These are phyloP conservation scores for Simalia tracyae DNA, from an alignment of 2,797 vertebrate genomes.

Conservation along the genomic window DNA sequence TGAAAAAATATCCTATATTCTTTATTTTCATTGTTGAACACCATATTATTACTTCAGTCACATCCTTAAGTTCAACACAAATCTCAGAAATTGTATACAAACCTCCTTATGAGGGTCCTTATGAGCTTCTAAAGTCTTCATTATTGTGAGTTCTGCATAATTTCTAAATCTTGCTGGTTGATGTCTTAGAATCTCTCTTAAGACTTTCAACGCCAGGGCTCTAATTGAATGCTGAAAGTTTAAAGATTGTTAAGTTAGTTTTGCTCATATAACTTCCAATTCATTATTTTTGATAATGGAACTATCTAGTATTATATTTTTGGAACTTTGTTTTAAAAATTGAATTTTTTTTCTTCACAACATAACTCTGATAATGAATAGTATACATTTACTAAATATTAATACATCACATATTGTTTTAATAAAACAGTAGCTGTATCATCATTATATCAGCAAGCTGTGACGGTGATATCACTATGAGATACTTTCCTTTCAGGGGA, in stretches of 20 bases:
- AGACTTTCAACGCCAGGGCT: slow-evolving; percentile 90
- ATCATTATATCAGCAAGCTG: not conserved
- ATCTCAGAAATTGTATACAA: slow-evolving; percentile 7
- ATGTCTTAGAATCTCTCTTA: slow-evolving; percentile 92
- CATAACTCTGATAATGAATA: not conserved
- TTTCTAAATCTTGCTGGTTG: slow-evolving; percentile 98
- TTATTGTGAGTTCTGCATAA: slow-evolving; percentile 96
- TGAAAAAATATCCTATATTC: not conserved
- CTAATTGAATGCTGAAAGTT: slow-evolving; percentile 87
- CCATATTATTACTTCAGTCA: not conserved
- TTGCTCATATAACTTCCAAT: not conserved
- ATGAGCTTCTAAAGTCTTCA: slow-evolving; percentile 96
- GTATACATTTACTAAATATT: not conserved
- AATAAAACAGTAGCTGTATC: not conserved
- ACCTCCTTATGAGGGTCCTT: slow-evolving; percentile 98
- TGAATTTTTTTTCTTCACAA: not conserved
- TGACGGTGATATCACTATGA: not conserved
- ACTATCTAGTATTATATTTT: not conserved
- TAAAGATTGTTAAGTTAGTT: slow-evolving; percentile 51
- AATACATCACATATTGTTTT: not conserved
- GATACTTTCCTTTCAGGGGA: not conserved
- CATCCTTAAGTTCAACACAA: not conserved
- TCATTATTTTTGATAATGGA: not conserved
- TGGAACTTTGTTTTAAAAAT: not conserved
- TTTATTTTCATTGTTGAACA: not conserved